Evolutionary conservation across 2,797 vertebrate species (phyloP).

Genomic region (Meda fulgida): DNA sequence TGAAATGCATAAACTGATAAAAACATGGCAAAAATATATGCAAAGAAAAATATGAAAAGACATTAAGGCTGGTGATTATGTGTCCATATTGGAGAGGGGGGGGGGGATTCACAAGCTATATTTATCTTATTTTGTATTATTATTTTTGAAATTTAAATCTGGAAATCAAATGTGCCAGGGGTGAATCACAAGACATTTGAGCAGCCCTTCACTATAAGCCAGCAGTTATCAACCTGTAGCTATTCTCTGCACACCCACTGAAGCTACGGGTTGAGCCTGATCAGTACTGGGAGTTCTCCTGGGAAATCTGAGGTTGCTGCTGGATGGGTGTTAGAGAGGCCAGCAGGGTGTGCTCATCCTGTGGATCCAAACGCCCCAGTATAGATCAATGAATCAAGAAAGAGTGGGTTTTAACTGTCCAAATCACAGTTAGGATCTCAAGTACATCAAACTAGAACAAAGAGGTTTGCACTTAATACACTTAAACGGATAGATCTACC

Average conservation of each 20-base stretch:
- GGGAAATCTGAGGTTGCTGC: slow-evolving; percentile 17
- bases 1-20: background rate
- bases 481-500: background rate
- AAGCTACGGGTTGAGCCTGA: background rate
- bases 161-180: background rate
- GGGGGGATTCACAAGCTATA: background rate
- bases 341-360: background rate
- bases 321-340: background rate
- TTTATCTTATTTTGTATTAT: background rate
- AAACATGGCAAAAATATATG: background rate
- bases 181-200: background rate
- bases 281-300: background rate
- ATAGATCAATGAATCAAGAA: slow-evolving; percentile 8
- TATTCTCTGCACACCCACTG: background rate
- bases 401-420: background rate
- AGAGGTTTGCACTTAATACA: background rate
- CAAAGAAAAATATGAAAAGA: background rate
- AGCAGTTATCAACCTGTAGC: background rate
- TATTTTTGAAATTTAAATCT: background rate
- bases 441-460: background rate
- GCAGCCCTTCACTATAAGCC: background rate
- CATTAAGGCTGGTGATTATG: background rate
- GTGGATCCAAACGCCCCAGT: background rate
- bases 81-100: background rate
- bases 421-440: background rate